A percentile compares a stretch with the other conserved stretches of the same genome.
Conservation (phyloP, 2,888 invertebrate species). For the Bembecia ichneumoniformis region DNA sequence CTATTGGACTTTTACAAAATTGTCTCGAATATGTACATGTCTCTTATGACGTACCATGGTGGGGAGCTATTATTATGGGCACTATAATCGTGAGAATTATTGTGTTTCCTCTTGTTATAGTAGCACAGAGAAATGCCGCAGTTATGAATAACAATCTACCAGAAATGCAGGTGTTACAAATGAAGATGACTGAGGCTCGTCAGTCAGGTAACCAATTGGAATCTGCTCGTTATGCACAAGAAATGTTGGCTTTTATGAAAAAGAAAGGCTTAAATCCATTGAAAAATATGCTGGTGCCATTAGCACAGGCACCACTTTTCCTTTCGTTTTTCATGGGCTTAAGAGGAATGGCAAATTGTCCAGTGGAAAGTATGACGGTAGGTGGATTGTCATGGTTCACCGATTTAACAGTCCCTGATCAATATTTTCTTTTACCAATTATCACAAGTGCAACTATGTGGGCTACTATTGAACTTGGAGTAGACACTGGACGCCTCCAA, state of each 20-base stretch:
- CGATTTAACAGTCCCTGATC: slow-evolving; percentile 93
- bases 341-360: slow-evolving; percentile 88
- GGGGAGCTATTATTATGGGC: slow-evolving; percentile 87
- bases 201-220: slow-evolving; percentile 86
- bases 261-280: slow-evolving; percentile 85
- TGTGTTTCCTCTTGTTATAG: slow-evolving; percentile 89
- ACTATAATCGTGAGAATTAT: slow-evolving; percentile 81
- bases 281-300: slow-evolving; percentile 82
- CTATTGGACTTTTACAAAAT: slow-evolving; percentile 86
- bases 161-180: slow-evolving; percentile 84
- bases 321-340: slow-evolving; percentile 92
- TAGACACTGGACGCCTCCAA: slow-evolving; percentile 79
- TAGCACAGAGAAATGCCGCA: slow-evolving; percentile 85
- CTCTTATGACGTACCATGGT: slow-evolving; percentile 91
- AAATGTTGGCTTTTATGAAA: slow-evolving; percentile 87
- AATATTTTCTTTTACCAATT: slow-evolving; percentile 87
- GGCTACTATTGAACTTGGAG: slow-evolving; percentile 86
- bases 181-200: slow-evolving; percentile 89
- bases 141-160: slow-evolving; percentile 89
- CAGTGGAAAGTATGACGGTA: slow-evolving; percentile 89
- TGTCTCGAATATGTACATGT: slow-evolving; percentile 88
- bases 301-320: slow-evolving; percentile 91
- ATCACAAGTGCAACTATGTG: slow-evolving; percentile 87
- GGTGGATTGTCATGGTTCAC: slow-evolving; percentile 95
- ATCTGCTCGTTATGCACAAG: slow-evolving; percentile 81